Evolutionary conservation across 2,113 vertebrate species (phyloP), one percentile per base, ranked within the genome.

Genomic region (Thermophis baileyi): DNA sequence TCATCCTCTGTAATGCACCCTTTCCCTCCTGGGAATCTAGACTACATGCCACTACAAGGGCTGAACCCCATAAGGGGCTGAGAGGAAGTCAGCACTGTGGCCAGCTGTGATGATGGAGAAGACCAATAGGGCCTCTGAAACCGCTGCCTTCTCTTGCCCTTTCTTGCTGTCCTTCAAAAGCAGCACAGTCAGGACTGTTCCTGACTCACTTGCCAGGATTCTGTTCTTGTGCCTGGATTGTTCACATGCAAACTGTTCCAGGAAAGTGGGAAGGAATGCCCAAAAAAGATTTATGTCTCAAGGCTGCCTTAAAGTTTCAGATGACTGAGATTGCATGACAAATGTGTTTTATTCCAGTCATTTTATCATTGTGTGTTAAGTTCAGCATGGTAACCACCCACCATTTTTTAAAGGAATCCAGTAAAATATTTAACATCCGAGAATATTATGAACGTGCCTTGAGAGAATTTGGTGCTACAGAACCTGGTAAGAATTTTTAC

Each of bases 391-490:
- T 87, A 47, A 49, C 35, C 27, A 16, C 40, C 4, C 81, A 27
- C 6, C 3, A 20, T 54, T 87, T 40, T 57, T 25, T 74, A 93
- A 95, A 99, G 99, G 98, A 98, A 93, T 97, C 94, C 40, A 98
- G 98, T 86, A 98, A 98, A 95, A 99, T 99, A 96, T 96, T 94
- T 91, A 94, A 97, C 92, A 96, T 99, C 94, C 98, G 99, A 95
- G 98, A 99, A 87, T 99, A 98, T 96, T 99, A 99, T 3, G 99
- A 99, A 96, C 98, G 98, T 87, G 99, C 98, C 16, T 97, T 99
- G 96, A 98, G 99, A 94, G 99, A 99, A 95, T 99, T 99, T 87
- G 99, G 99, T 93, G 97, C 98, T 90, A 94, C 95, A 6, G 98
- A 98, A 93, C 98, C 98, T 6, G 98, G 99, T 99, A 96, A 98